Percentiles rank a stretch among this genome's conserved stretches.
These are phyloP conservation scores for Lissonota sp. DNA, from an alignment of 2,888 invertebrate species.

Conservation along the genomic window DNA sequence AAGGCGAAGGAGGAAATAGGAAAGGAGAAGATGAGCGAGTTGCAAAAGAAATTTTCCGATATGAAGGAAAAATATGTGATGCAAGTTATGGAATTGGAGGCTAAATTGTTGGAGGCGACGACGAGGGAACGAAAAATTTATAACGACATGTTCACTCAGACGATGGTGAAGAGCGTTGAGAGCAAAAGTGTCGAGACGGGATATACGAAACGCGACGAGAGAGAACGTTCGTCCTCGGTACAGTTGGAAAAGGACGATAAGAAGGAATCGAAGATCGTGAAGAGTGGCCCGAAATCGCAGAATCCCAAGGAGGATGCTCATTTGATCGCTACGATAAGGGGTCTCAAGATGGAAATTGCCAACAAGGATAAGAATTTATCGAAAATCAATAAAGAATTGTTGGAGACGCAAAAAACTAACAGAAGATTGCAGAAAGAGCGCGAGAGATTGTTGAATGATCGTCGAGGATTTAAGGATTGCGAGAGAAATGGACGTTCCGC, in stretches of 20 bases:
- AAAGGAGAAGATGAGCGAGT: slow-evolving; percentile 88
- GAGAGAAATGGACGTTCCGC: slow-evolving; percentile 67
- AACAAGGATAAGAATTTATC: slow-evolving; percentile 90
- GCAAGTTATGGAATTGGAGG: slow-evolving; percentile 84
- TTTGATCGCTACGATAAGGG: slow-evolving; percentile 91
- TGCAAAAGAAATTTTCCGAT: slow-evolving; percentile 91
- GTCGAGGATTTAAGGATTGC: slow-evolving; percentile 74
- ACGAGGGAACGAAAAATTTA: slow-evolving; percentile 72
- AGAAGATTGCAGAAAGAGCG: slow-evolving; percentile 91
- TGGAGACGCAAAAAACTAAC: slow-evolving; percentile 91
- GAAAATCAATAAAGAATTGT: slow-evolving; percentile 90
- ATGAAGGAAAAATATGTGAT: slow-evolving; percentile 91
- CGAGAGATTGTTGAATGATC: slow-evolving; percentile 85
- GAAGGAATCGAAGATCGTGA: slow-evolving; percentile 67
- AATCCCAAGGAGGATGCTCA: slow-evolving; percentile 90
- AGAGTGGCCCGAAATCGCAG: slow-evolving; percentile 75
- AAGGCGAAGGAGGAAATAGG: slow-evolving; percentile 89
- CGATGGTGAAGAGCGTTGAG: slow-evolving; percentile 71
- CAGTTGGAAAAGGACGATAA: slow-evolving; percentile 72
- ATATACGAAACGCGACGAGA: slow-evolving; percentile 70
- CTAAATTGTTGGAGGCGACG: slow-evolving; percentile 72
- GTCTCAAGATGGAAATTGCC: slow-evolving; percentile 90
- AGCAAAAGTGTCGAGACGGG: slow-evolving; percentile 71
- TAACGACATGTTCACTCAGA: slow-evolving; percentile 77
- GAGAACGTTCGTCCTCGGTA: slow-evolving; percentile 68